These are phyloP conservation scores for Danio albolineatus DNA, from an alignment of 2,797 vertebrate species.

Conservation along the genomic window DNA sequence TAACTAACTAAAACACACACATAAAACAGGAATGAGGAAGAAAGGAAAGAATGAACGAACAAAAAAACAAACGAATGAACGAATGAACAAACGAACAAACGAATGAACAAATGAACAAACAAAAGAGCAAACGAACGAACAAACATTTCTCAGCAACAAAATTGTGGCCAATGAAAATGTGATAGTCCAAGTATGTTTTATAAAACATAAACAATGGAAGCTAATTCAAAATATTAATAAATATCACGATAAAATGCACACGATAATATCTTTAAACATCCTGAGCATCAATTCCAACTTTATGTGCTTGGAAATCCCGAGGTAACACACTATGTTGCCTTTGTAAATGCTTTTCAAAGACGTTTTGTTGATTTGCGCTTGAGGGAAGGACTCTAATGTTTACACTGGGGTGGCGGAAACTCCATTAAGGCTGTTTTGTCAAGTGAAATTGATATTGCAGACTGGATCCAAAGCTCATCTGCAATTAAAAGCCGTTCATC, in stretches of 20 bases:
- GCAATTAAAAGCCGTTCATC: constrained; percentile 79
- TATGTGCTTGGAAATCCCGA: constrained; percentile 31
- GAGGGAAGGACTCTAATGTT: constrained; percentile 64
- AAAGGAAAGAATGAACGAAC: no score
- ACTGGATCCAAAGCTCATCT: constrained; percentile 71
- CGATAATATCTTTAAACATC: not conserved
- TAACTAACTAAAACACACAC: no score
- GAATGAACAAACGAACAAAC: no score
- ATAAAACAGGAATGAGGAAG: no score
- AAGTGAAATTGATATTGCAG: constrained; percentile 77
- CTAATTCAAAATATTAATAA: not conserved
- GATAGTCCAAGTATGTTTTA: no score
- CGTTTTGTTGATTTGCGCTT: constrained; percentile 65
- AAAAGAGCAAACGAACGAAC: no score
- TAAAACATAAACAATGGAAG: not conserved
- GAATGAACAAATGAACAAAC: no score
- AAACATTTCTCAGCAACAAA: no score
- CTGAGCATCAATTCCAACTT: constrained; percentile 47
- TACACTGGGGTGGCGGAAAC: constrained; percentile 66
- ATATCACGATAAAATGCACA: not conserved
- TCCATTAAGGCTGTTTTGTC: constrained; percentile 75
- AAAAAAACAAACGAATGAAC: no score
- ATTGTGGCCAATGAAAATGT: not conserved
- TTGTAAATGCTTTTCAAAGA: constrained; percentile 34
- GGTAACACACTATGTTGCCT: constrained; percentile 57